A percentile compares a stretch with the other conserved stretches of the same genome.
Conservation (phyloP, 2,113 vertebrate genomes). For the Xyrauchen texanus region DNA sequence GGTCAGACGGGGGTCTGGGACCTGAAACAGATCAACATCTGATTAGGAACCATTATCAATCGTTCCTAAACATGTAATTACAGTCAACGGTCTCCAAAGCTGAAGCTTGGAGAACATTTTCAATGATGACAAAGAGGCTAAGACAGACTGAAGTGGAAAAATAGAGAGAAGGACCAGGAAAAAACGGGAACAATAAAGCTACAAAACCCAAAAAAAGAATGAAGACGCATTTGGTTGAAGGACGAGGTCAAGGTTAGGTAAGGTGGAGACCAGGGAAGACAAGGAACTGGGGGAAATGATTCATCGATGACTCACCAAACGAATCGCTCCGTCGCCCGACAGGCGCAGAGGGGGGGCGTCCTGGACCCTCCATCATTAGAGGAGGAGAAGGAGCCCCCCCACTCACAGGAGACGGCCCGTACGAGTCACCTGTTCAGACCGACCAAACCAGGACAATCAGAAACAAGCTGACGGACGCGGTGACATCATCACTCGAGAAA, state of each 20-base stretch:
- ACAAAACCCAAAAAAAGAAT: background rate
- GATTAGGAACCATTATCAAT: background rate
- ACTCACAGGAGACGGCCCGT: constrained; percentile 95
- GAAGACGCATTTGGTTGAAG: background rate
- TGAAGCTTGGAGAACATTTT: too few species aligned
- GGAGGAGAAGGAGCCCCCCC: constrained; percentile 93
- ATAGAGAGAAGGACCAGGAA: too few species aligned
- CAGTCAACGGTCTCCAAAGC: too few species aligned
- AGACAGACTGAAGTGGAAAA: too few species aligned
- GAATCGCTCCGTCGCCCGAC: constrained; percentile 79
- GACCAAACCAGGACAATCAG: constrained; percentile 47
- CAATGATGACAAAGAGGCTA: too few species aligned
- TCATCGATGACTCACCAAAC: constrained; percentile 70
- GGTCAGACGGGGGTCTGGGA: constrained; percentile 77
- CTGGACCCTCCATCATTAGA: constrained; percentile 82
- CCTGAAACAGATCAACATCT: constrained; percentile 63
- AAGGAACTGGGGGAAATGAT: background rate
- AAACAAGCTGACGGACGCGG: background rate
- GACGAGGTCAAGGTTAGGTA: background rate
- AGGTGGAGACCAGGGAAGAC: background rate
- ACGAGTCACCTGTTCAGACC: constrained; percentile 83
- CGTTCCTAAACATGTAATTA: too few species aligned
- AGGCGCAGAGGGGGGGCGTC: constrained; percentile 83
- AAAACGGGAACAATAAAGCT: background rate
- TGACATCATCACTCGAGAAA: too few species aligned